Base-by-base conservation (phyloP, 1,140 invertebrate species). In the Notospermus geniculatus region DNA sequence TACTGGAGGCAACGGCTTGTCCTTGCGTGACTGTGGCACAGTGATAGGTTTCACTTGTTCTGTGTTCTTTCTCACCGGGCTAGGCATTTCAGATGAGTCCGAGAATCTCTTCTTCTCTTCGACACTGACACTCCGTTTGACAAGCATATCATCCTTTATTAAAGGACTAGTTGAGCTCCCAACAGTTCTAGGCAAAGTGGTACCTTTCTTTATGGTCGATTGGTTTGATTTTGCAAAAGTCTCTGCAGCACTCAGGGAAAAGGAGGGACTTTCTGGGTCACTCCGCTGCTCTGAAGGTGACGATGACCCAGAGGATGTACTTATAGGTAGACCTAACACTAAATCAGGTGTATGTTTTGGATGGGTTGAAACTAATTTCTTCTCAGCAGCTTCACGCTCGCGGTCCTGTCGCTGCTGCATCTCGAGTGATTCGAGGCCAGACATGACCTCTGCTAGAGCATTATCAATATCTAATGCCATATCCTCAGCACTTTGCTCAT, bases 271-370 rank as follows among this genome's bases (percentile, higher is more conserved):
- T 57, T 78, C 74, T 32, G 60, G 66, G 50, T 65, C 70, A 65
- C 64, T 70, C 36, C 57, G 68, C 61, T 67, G 69, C 36, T 63
- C 67, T 45, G 62, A 69, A 23, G 66, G 69, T 43, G 56, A 67
- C 39, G 62, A 65, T 43, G 67, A 67, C 41, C 61, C 69, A 50
- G n/a, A 19, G 4, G 46, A 50, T 7, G 46, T 50, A 50, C 67
- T 70, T 29, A 27, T 36, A 22, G 91, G 91, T 53, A 93, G 80
- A 78, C 93, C 91, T 85, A 93, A 89, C 29, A 95, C 91, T n/a
- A 95, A 81, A 79, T 95, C 92, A 0, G 91, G 92, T 1, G 91
- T 89, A 65, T 89, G 87, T 65, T 88, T 88, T 22, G 70, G 67
- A 28, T 69, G 71, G 4, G 72, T 67, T 23, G 46, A 27, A 2